Evolutionary conservation across 2,888 invertebrate genomes (phyloP), one percentile per base, ranked within the genome.

Genomic region (Tetropium fuscum): DNA sequence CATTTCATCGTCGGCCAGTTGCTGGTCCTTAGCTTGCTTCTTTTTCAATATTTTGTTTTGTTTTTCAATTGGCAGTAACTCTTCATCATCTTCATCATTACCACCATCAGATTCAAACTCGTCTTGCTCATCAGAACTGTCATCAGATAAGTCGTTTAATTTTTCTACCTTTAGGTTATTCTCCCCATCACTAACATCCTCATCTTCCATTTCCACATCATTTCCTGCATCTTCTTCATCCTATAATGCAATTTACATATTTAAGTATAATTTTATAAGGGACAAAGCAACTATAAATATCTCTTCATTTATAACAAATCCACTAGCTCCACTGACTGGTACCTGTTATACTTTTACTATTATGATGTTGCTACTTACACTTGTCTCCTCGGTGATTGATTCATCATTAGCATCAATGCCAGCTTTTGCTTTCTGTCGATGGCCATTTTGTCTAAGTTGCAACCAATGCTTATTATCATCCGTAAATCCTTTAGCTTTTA

Each of bases 61-160:
- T 76, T 90, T 94, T 83, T 97, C 96, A 77, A 97, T 92, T 0
- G 96, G 95, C 47, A 96, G 80, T 80, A 92, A 83, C 74, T 93
- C 90, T 60, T 88, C 87, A 60, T 88, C 87, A 18, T 83, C 85
- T 54, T 83, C 84, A 1, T 79, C 78, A 13, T 34, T 13, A 3
- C 78, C 77, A 0, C 76, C 78, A 5, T 76, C 77, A 18, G 74
- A 69, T 20, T 74, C 70, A 15, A 74, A 78, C 34, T 72, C 71
- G 8, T 53, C 41, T 10, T 60, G 55, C 59, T 53, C 60, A 53
- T 66, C 66, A 41, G 64, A 60, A 18, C 78, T 76, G 45, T 80
- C 80, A 58, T 79, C 81, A 53, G 75, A 80, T 69, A 56, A 76
- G 25, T 82, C 81, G 66, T 80, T 69, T 18, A 71, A 67, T 5